Percentiles rank a stretch among this genome's conserved stretches.
These are phyloP conservation scores for Cosmia trapezina DNA, from an alignment of 2,888 invertebrate genomes.

Conservation along the genomic window DNA sequence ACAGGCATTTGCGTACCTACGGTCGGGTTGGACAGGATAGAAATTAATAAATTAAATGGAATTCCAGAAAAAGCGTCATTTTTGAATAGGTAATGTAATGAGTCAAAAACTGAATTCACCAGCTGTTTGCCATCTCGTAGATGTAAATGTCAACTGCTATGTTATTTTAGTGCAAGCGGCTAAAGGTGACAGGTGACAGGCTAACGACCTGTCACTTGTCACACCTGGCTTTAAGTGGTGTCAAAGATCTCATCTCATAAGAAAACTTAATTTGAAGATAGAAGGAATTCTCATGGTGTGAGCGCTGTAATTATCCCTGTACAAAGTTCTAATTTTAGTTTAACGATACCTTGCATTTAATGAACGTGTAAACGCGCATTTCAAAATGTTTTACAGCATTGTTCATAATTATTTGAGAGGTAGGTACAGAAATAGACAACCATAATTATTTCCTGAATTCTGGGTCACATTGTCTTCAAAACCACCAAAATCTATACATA, in stretches of 20 bases:
- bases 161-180: slow-evolving; percentile 33
- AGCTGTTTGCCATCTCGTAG: slow-evolving; percentile 17
- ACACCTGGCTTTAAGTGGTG: slow-evolving; percentile 54
- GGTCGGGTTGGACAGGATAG: neutral
- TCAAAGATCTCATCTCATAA: slow-evolving; percentile 51
- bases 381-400: slow-evolving; percentile 1
- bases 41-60: neutral
- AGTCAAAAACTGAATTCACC: slow-evolving; percentile 35
- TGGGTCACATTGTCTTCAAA: neutral
- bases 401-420: no score
- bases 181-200: slow-evolving; percentile 46
- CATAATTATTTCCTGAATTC: neutral
- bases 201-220: slow-evolving; percentile 53
- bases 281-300: slow-evolving; percentile 24
- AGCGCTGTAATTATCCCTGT: slow-evolving; percentile 19
- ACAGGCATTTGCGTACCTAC: no score
- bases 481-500: neutral
- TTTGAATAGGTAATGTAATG: slow-evolving; percentile 12
- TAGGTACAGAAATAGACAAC: no score
- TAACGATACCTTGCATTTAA: slow-evolving; percentile 12
- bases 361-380: slow-evolving; percentile 5
- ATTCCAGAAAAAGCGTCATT: neutral
- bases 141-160: slow-evolving; percentile 38
- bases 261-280: slow-evolving; percentile 28
- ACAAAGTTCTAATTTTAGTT: slow-evolving; percentile 35